Percentiles rank a stretch among this genome's conserved stretches.
Evolutionary conservation across 2,113 vertebrate genomes (phyloP).

Genomic region (Ammodytes marinus): DNA sequence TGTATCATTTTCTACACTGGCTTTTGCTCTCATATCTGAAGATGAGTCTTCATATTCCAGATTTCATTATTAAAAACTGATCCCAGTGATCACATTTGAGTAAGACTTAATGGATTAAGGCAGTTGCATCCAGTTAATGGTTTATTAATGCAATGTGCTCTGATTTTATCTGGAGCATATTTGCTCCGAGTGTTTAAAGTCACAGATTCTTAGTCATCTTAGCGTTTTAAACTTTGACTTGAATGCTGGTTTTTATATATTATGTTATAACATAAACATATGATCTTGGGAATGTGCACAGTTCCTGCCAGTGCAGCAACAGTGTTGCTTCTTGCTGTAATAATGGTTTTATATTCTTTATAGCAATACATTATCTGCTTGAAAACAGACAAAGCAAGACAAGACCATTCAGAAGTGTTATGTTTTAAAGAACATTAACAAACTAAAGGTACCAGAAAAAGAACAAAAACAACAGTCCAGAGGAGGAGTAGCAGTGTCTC

Average conservation of each 20-base stretch:
- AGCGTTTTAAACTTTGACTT: conserved; percentile 19
- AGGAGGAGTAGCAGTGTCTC: neutral
- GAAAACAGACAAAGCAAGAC: conserved; percentile 1
- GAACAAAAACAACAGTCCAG: conserved; percentile 14
- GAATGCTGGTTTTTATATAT: conserved; percentile 15
- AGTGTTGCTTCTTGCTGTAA: no score
- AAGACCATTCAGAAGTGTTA: neutral
- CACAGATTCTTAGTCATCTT: conserved; percentile 30
- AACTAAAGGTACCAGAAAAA: neutral
- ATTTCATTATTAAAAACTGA: conserved; percentile 41
- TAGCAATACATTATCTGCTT: conserved; percentile 29
- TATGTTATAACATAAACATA: no score
- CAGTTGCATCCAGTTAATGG: conserved; percentile 42
- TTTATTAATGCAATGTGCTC: conserved; percentile 47
- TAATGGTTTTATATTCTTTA: no score
- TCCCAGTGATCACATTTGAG: conserved; percentile 34
- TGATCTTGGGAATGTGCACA: no score
- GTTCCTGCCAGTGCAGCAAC: no score
- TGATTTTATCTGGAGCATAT: no score
- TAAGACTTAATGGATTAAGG: conserved; percentile 37
- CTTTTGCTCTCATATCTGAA: conserved; percentile 20
- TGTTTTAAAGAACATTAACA: neutral
- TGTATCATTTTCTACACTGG: neutral
- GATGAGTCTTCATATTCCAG: conserved; percentile 13
- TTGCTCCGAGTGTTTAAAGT: conserved; percentile 48